These are phyloP conservation scores for Bactericera cockerelli DNA, from an alignment of 1,140 invertebrate genomes.

Conservation along the genomic window DNA sequence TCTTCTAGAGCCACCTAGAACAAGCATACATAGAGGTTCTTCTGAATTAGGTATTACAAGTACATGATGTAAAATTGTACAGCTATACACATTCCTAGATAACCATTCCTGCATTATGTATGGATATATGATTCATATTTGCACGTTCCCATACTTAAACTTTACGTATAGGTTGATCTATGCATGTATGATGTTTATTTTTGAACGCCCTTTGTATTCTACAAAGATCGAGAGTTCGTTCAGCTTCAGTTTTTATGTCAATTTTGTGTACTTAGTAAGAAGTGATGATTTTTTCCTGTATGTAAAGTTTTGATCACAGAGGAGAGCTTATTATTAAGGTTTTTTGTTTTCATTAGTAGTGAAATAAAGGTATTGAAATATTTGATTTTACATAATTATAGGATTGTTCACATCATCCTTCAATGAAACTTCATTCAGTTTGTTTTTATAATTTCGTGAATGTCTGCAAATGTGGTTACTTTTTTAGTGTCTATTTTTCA, in stretches of 20 bases:
- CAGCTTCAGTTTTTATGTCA: no score
- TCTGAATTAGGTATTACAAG: background rate
- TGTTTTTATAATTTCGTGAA: no score
- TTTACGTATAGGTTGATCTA: background rate
- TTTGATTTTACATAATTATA: background rate
- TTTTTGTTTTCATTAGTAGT: background rate
- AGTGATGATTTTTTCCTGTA: background rate
- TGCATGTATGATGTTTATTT: conserved; percentile 1
- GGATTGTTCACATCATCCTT: no score
- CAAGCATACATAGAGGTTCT: background rate
- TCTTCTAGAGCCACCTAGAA: conserved; percentile 6
- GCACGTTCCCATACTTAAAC: conserved; percentile 7
- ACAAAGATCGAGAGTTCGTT: no score
- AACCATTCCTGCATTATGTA: background rate
- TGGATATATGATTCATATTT: background rate
- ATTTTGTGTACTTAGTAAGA: no score
- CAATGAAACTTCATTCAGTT: no score
- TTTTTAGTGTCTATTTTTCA: no score
- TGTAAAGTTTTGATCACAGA: background rate
- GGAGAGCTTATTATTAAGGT: background rate
- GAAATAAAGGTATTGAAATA: background rate
- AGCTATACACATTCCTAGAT: background rate
- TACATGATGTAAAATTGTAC: background rate
- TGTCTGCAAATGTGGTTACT: no score
- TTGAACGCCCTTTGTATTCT: background rate